Evolutionary conservation across 2,888 invertebrate genomes (phyloP), one percentile per base, ranked within the genome.

Genomic region (Ophion slaviceki): DNA sequence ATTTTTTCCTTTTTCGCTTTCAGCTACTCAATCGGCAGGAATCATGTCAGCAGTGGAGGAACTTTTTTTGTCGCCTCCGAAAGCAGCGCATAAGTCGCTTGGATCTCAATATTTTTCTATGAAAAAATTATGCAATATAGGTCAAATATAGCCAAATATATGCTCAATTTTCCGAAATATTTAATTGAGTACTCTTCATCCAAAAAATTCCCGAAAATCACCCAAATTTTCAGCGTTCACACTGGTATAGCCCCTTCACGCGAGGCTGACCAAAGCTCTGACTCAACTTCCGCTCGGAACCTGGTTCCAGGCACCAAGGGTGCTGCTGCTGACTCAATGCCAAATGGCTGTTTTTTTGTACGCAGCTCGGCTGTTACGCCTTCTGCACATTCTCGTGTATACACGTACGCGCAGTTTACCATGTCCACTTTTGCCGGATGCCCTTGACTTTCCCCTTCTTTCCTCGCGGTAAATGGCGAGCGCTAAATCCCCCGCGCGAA

Each of bases 401-500:
- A 20, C 61, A 61, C 61, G 20, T 36, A 28, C n/a, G n/a, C n/a
- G 32, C 28, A 47, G 20, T 71, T 28, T 57, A 67, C 40, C 14
- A 4, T 61, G 24, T 67, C 68, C 68, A 61, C 40, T 62, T 64
- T n/a, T 36, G 14, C 77, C 24, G 32, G 67, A 59, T 59, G 68
- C 68, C 78, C 78, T 78, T 68, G 68, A 59, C 61, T 68, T 78
- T 17, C 53, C 61, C 28, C 61, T 47, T 47, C 17, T 28, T 24
- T 11, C 47, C 53, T 53, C 53, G 20, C 45, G 14, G 57, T 53
- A 53, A 79, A 83, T 74, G 78, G 67, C 67, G 72, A 72, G 64
- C 32, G 66, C 75, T 71, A 64, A 82, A 79, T 78, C 59, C 74
- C 80, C 40, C 68, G 72, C 67, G 36, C 72, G 28, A 72, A 74